phyloP scores from a whole-genome alignment of 2,797 vertebrate species.

The Kryptopterus vitreolus region DNA sequence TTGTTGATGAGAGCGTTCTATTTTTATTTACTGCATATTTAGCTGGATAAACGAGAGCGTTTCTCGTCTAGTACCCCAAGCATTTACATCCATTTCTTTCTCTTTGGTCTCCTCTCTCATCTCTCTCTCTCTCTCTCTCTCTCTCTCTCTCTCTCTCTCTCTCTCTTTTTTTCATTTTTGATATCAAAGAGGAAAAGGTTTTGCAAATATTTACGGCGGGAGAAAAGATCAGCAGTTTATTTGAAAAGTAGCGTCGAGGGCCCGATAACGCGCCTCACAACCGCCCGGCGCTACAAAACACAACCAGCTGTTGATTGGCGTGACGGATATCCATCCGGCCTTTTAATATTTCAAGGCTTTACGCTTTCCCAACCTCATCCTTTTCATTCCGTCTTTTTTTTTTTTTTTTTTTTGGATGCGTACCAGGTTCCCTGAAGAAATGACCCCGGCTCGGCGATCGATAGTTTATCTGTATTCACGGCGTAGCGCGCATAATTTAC shows the following conservation, averaged over 20 bases:
- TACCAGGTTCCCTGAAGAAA: neutral
- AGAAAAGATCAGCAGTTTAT: slow-evolving; percentile 14
- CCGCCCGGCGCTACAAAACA: neutral
- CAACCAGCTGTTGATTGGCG: neutral
- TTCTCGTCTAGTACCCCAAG: neutral
- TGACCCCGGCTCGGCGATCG: neutral
- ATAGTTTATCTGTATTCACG: neutral
- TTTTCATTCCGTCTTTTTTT: neutral
- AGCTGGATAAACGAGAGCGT: slow-evolving; percentile 9
- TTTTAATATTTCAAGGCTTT: neutral
- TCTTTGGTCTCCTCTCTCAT: too few relatives aligned
- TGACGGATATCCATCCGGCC: neutral
- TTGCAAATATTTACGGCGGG: slow-evolving; percentile 22
- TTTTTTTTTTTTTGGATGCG: neutral
- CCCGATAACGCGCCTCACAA: neutral
- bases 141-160: too few relatives aligned
- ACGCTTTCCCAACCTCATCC: too few relatives aligned
- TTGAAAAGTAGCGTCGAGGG: slow-evolving; percentile 1
- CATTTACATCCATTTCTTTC: neutral
- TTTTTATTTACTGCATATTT: slow-evolving; percentile 37
- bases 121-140: too few relatives aligned
- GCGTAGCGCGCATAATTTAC: neutral
- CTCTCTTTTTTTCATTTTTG: too few relatives aligned
- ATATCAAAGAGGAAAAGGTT: slow-evolving; percentile 20
- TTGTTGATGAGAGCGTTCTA: slow-evolving; percentile 43